Evolutionary conservation across 37 sponge, comb jelly and placozoan species (phyloP).

Genomic region (Hormiphora californensis): DNA sequence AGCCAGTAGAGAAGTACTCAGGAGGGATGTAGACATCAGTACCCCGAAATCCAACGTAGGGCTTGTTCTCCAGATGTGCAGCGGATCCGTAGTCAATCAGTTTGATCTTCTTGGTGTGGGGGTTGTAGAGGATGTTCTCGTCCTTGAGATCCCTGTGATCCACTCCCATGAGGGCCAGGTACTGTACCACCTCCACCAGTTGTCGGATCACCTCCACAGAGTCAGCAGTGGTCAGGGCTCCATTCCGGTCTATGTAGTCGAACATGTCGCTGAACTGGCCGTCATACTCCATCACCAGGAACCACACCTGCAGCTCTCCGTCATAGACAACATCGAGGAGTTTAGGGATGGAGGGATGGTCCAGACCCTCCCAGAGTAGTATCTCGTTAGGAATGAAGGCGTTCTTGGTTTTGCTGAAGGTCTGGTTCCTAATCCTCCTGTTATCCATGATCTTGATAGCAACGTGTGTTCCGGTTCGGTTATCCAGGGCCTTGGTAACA

Average conservation of each 20-base stretch:
- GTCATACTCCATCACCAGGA: conserved; percentile 50
- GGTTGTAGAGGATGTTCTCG: conserved; percentile 55
- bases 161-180: background rate
- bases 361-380: background rate
- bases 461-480: background rate
- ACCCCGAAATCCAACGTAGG: conserved; percentile 17
- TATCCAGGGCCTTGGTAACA: background rate
- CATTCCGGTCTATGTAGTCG: background rate
- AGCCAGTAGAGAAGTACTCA: background rate
- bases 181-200: conserved; percentile 1
- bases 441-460: background rate
- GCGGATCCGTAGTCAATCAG: conserved; percentile 44
- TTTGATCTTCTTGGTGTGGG: conserved; percentile 2
- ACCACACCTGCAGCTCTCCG: background rate
- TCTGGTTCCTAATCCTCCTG: conserved; percentile 22
- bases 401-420: background rate
- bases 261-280: conserved; percentile 4
- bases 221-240: background rate
- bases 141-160: conserved; percentile 49
- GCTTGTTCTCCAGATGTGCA: background rate
- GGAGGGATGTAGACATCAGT: conserved; percentile 35
- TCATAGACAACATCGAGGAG: background rate
- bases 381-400: conserved; percentile 13
- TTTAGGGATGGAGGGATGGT: background rate
- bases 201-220: background rate